Percentiles rank a stretch among this genome's conserved stretches.
Evolutionary conservation across 2,113 vertebrate genomes (phyloP).

Genomic region (Orthonyx spaldingii): DNA sequence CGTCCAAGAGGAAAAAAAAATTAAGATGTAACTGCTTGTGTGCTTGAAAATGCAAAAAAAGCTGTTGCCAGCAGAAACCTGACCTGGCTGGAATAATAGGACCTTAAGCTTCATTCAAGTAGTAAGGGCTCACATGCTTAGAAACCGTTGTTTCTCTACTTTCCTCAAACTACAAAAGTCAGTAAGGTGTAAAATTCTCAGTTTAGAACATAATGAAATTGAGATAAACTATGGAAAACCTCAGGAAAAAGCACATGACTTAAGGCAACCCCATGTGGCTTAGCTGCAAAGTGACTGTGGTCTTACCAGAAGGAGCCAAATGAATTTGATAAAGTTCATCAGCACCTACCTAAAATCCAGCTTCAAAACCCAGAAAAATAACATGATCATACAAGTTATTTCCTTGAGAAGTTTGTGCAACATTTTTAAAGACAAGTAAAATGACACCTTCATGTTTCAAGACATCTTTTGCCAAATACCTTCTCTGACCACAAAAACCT

Average conservation of each 20-base stretch:
- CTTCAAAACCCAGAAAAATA: background rate
- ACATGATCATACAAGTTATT: background rate
- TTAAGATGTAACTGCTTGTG: background rate
- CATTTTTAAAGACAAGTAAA: background rate
- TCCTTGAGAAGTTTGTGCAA: background rate
- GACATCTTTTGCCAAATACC: background rate
- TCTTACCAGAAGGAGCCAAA: background rate
- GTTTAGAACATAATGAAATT: background rate
- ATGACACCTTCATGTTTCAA: background rate
- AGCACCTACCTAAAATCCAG: background rate
- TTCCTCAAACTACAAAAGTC: background rate
- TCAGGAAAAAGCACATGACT: background rate
- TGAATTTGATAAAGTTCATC: background rate
- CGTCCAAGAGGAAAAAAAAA: background rate
- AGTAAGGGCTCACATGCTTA: background rate
- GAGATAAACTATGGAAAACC: background rate
- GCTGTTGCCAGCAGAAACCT: background rate
- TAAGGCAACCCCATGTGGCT: background rate
- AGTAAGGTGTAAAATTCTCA: background rate
- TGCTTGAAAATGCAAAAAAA: background rate
- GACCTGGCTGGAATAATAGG: fast-evolving
- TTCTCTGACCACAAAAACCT: background rate
- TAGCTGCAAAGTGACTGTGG: background rate
- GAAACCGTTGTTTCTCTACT: background rate
- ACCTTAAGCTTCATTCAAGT: background rate